Base-by-base conservation (phyloP, 2,888 invertebrate genomes). In the Nasonia oneida region DNA sequence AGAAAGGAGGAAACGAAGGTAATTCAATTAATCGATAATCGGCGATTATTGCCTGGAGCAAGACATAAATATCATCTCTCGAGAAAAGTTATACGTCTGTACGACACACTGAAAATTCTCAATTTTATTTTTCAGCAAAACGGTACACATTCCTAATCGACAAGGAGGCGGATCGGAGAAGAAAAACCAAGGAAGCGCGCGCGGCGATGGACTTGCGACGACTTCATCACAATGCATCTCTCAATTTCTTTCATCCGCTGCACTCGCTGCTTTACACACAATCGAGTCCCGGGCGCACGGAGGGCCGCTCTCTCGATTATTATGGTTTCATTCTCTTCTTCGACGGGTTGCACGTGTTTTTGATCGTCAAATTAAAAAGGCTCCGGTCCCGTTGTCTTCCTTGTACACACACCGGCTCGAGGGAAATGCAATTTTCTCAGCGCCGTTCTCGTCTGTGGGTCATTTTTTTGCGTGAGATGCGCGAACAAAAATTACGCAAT, bases 201-300 rank as follows among this genome's bases (percentile, higher is more conserved):
- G 29, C 33, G 29, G 37, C 14, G 78, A 82, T 74, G 67, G 64
- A 79, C 79, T 75, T 70, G 79, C 82, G 57, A 75, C 37, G 76
- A 61, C 29, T 37, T 42, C 71, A 76, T 47, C 73, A 50, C 29
- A 23, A 39, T 57, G 74, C 79, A 70, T 70, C 77, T 76, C 76
- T 73, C 47, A 47, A 81, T 81, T 80, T 83, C 64, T 70, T 77
- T 73, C 76, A 64, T 64, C 18, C n/a, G 57, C 29, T 15, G 18
- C 18, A 37, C 29, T 12, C 29, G n/a, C 75, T 80, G 77, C 67
- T 86, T 83, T 76, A 73, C 83, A 81, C 76, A 77, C 76, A 81
- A 80, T 83, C 81, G 79, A 81, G 37, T 39, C 10, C 61, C 50
- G 14, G 29, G 29, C 77, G 37, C 1, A 14, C 50, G 14, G 15